Base-by-base conservation (phyloP, 2,888 invertebrate species). In the Drosophila fungiperda region DNA sequence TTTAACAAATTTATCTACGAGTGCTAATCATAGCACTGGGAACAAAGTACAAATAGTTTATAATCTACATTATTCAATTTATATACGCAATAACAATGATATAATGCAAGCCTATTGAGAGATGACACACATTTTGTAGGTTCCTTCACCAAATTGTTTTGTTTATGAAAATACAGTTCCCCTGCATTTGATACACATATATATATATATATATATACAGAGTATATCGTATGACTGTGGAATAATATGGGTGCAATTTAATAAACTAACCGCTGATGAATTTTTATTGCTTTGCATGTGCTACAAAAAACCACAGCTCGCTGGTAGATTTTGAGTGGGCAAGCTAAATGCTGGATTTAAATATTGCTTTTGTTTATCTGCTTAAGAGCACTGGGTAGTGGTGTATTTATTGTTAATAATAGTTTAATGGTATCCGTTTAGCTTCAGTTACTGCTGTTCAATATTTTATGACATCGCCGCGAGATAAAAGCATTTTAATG, bases 401-500 rank as follows among this genome's bases (percentile, higher is more conserved):
- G 49, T 20, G 9, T 6, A 57, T 9, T 40, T 57, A 42, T 15
- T 58, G 40, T 60, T 60, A 59, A 33, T 71, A 55, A 40, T 55
- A 29, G n/a, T 20, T 33, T 36, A 67, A 38, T 67, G n/a, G 50
- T 26, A 12, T 11, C 15, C 26, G 32, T 23, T 52, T 23, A 35
- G 4, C 40, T 23, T n/a, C 9, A 32, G 29, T 26, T 32, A 23
- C 9, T 53, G 35, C 11, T 35, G 80, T 65, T 68, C 52, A 45
- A 49, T 63, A 60, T 15, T 49, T 54, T 70, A 58, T 55, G 60
- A 38, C 54, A 36, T 61, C 57, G 78, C 58, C 70, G 53, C 26
- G 42, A 83, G 87, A 87, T 84, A 89, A 83, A 81, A 76, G 84
- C 68, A 59, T 64, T 69, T 87, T 87, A 89, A 89, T 89, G 89